These are phyloP conservation scores for Notarius quadriscutis DNA, from an alignment of 2,113 vertebrate species.

Conservation along the genomic window DNA sequence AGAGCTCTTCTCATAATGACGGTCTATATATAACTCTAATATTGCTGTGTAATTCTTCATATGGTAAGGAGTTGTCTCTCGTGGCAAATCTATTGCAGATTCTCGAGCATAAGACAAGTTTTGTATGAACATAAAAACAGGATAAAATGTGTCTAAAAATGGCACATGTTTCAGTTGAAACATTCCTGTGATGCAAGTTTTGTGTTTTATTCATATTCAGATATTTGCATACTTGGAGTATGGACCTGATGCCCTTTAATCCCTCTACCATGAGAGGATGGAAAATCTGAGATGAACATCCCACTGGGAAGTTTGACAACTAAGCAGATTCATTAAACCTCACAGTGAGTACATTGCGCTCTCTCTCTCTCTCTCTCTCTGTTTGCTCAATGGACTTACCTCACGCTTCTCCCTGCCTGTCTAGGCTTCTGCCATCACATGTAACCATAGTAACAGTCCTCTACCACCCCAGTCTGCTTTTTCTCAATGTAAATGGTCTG, in stretches of 20 bases:
- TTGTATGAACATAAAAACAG: background rate
- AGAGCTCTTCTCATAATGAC: constrained; percentile 14
- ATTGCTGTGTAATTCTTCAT: constrained; percentile 18
- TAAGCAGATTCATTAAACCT: constrained; percentile 46
- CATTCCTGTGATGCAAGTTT: background rate
- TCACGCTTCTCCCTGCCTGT: constrained; percentile 67
- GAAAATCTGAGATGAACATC: constrained; percentile 19
- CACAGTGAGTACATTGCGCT: constrained; percentile 10
- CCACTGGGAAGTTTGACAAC: constrained; percentile 37
- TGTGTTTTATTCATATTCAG: background rate
- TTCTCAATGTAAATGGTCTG: constrained; percentile 57
- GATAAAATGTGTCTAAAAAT: background rate
- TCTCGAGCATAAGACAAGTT: background rate
- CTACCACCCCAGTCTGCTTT: constrained; percentile 59
- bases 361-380: background rate
- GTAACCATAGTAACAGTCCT: constrained; percentile 75
- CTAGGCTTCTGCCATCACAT: constrained; percentile 62
- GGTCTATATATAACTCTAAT: constrained; percentile 30
- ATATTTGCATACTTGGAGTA: constrained; percentile 8
- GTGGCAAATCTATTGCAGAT: background rate
- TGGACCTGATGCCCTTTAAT: background rate
- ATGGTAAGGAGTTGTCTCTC: background rate
- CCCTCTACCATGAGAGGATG: background rate
- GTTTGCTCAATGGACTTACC: constrained; percentile 62
- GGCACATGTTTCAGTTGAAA: background rate